Percentiles rank a stretch among this genome's conserved stretches.
Evolutionary conservation across 2,113 vertebrate species (phyloP).

Genomic region (Australoheros scitulus): DNA sequence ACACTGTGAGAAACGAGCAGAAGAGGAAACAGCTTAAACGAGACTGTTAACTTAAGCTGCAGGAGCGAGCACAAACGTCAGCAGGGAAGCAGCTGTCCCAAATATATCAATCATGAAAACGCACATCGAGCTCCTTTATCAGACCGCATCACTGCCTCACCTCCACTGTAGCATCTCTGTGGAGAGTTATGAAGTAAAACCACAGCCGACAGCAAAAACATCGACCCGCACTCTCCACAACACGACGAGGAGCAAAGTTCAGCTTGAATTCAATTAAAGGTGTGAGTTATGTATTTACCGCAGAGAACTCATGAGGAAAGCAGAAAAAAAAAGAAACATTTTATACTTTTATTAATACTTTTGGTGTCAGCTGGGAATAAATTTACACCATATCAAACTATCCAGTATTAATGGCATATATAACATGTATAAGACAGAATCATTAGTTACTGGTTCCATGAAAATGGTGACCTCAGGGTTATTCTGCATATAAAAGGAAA

Average conservation of each 20-base stretch:
- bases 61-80: not conserved
- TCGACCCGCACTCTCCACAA: not conserved
- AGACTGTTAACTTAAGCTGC: not conserved
- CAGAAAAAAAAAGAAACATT: too few relatives aligned
- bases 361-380: not conserved
- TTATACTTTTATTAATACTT: too few relatives aligned
- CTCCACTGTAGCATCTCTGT: not conserved
- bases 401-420: too few relatives aligned
- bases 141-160: not conserved
- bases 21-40: not conserved
- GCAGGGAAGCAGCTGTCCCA: not conserved
- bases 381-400: not conserved
- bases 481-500: not conserved
- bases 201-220: not conserved
- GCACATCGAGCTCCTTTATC: not conserved
- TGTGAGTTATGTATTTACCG: not conserved
- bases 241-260: not conserved
- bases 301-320: too few relatives aligned
- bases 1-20: too few relatives aligned
- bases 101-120: not conserved
- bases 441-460: not conserved
- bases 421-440: not conserved
- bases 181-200: not conserved
- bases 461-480: fast-evolving
- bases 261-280: not conserved